Evolutionary conservation across 2,888 invertebrate genomes (phyloP), one percentile per base, ranked within the genome.

Genomic region (Morpho achilles): DNA sequence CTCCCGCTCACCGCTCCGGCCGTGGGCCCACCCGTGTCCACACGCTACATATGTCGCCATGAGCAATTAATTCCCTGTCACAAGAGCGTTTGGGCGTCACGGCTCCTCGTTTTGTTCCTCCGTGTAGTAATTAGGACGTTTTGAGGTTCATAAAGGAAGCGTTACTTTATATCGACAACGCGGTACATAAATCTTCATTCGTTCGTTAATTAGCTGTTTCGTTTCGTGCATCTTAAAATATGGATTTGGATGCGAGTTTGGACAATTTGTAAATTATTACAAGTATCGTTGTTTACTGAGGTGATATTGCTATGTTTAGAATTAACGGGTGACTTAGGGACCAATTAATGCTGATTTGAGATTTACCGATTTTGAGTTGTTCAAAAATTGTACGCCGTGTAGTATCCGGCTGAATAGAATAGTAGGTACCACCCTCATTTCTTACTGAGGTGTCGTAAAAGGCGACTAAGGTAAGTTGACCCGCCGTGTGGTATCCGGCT

Each of bases 91-190:
- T 87, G 88, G 87, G 88, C 87, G 87, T 89, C 87, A 76, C 69
- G 73, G 77, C 76, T 84, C 71, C 78, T 89, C 82, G 80, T 87
- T 87, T 88, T 87, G 86, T 81, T 78, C 78, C 74, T 80, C 84
- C 82, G 87, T 84, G 83, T 84, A 83, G 89, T 90, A 90, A 90
- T 90, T 90, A 90, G 90, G 89, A 89, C 87, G 87, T 89, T 89
- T 87, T 88, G 87, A 89, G 85, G 84, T 84, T 89, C 86, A 86
- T 89, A 87, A 89, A 87, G 89, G 87, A 87, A 89, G 75, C 82
- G 85, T 86, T 87, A 87, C 87, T 89, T 87, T 88, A 88, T 86
- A 89, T 90, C 87, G 89, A 89, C 87, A 88, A 86, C 80, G 84
- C 87, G 86, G 79, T 71, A 87, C 85, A 87, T 89, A 89, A 89